A percentile compares a stretch with the other conserved stretches of the same genome.
Evolutionary conservation across 2,113 vertebrate genomes (phyloP).

Genomic region (Myocastor coypus): DNA sequence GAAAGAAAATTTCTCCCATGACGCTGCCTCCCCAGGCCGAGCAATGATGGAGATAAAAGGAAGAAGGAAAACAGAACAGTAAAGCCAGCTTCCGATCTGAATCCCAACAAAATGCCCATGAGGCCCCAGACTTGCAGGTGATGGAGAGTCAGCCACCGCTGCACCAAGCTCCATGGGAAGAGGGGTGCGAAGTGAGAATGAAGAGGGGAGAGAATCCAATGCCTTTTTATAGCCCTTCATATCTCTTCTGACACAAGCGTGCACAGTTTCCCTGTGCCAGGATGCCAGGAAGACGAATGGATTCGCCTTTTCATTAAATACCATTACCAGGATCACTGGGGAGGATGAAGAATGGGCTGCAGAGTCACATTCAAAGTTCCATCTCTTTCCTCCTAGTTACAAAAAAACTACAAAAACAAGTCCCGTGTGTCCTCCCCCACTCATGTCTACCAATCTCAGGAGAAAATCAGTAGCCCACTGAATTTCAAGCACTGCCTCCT

Average conservation of each 20-base stretch:
- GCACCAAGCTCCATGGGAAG: constrained; percentile 79
- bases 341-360: constrained; percentile 81
- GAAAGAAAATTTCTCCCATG: constrained; percentile 46
- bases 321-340: constrained; percentile 76
- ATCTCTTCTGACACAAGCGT: constrained; percentile 86
- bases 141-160: constrained; percentile 79
- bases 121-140: constrained; percentile 84
- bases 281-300: constrained; percentile 83
- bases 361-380: constrained; percentile 74
- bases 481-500: neutral
- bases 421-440: neutral
- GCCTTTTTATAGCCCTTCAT: constrained; percentile 85
- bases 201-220: constrained; percentile 77
- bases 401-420: constrained; percentile 65
- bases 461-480: neutral
- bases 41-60: constrained; percentile 44
- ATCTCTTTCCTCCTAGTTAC: constrained; percentile 74
- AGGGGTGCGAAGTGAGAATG: constrained; percentile 74
- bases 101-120: constrained; percentile 80
- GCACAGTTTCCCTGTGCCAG: constrained; percentile 81
- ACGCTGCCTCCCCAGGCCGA: constrained; percentile 11
- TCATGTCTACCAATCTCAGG: neutral
- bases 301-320: constrained; percentile 83
- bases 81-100: constrained; percentile 18
- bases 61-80: constrained; percentile 38